These are phyloP conservation scores for Otus sunia DNA, from an alignment of 2,113 vertebrate genomes.

Conservation along the genomic window DNA sequence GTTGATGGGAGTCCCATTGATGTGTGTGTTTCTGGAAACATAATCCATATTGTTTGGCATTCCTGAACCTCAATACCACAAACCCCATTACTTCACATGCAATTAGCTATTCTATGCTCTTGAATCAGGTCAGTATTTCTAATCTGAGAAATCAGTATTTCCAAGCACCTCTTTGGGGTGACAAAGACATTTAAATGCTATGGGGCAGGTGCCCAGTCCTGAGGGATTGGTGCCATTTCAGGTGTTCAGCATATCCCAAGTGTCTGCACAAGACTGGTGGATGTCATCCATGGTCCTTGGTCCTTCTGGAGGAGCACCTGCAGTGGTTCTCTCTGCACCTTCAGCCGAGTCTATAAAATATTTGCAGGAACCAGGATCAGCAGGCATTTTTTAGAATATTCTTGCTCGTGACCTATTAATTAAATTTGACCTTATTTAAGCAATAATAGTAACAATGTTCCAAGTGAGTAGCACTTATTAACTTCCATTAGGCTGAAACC, in stretches of 20 bases:
- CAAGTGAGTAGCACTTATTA: background rate
- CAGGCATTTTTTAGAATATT: background rate
- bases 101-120: background rate
- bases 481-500: constrained; percentile 22
- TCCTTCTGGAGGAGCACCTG: background rate
- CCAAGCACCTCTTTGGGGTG: background rate
- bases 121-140: background rate
- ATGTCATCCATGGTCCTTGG: background rate
- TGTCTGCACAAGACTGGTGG: background rate
- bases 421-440: background rate
- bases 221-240: background rate
- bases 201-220: no score
- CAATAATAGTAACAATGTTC: background rate
- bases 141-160: background rate
- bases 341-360: background rate
- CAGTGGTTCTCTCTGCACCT: background rate
- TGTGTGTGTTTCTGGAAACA: background rate
- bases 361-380: background rate
- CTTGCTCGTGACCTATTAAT: background rate
- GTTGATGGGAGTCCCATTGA: background rate
- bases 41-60: background rate
- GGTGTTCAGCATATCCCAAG: background rate
- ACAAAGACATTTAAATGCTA: background rate
- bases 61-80: background rate
- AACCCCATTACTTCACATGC: background rate